Evolutionary conservation across 2,797 vertebrate species (phyloP), one percentile per base, ranked within the genome.

Genomic region (Esox masquinongy): DNA sequence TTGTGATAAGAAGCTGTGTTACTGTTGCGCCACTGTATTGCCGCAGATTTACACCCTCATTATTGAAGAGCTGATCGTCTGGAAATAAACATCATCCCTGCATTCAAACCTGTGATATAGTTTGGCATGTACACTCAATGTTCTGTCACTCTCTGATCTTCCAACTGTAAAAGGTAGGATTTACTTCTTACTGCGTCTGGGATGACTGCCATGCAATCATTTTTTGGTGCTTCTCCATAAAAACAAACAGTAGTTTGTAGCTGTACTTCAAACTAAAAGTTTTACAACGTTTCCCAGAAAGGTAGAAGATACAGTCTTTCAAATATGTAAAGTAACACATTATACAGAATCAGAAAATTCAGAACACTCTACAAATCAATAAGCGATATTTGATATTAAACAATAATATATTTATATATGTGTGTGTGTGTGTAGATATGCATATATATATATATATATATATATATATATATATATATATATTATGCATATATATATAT

Each of bases 241-340:
- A 29, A 74, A 67, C n/a, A 67, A 15, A 0, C 67, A 16, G 26
- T 39, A 63, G 61, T 63, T 63, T 43, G 34, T 63, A 34, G 17
- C 47, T 51, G 29, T 50, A 11, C 47, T 67, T 26, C 31, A 74
- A 74, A 68, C 73, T n/a, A n/a, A 43, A 74, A 5, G 39, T 31
- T 15, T 43, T 43, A 43, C 4, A 31, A 31, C 31, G 17, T n/a
- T 5, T 56, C 76, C 14, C 63, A 15, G 29, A 34, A 12, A 34
- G 29, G 26, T 16, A 16, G 5, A 31, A 1, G 6, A 34, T 31
- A 31, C 50, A 53, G n/a, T 59, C 63, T 15, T 66, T 26, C 26
- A 66, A 12, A 16, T 66, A 66, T 29, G 11, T 15, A 31, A 31
- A 31, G 24, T 31, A 29, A 31, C 26, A 64, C 63, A 66, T 34